Conservation (phyloP, 1,140 invertebrate genomes). For the Vollenhovia emeryi region DNA sequence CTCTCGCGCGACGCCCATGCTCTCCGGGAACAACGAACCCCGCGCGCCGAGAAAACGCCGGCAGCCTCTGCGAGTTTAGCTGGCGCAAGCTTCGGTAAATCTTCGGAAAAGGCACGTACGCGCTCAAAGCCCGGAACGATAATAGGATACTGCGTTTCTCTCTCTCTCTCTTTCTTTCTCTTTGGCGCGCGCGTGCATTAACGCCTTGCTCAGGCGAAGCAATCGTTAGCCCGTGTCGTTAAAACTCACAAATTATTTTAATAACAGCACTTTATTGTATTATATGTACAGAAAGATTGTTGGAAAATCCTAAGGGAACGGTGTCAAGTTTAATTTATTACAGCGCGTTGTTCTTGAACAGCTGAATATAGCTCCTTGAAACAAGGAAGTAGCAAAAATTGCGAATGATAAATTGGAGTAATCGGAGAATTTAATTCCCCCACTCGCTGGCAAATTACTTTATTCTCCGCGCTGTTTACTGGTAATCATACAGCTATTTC, state of each 20-base stretch:
- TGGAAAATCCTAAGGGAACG: neutral
- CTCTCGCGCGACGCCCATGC: conserved; percentile 3
- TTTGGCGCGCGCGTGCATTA: conserved; percentile 37
- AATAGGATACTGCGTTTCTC: conserved; percentile 41
- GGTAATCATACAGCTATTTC: conserved; percentile 74
- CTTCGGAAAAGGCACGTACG: conserved; percentile 63
- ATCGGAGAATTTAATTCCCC: neutral
- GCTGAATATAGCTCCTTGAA: neutral
- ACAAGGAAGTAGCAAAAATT: neutral
- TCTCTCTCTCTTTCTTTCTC: conserved; percentile 11
- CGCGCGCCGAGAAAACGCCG: conserved; percentile 46
- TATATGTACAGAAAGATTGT: neutral
- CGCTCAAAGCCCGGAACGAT: conserved; percentile 36
- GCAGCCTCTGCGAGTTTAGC: conserved; percentile 32
- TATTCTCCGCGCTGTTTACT: conserved; percentile 72
- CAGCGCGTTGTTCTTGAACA: neutral
- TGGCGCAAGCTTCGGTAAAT: conserved; percentile 17
- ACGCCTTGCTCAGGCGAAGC: neutral
- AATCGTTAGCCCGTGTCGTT: conserved; percentile 28
- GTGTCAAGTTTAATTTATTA: neutral
- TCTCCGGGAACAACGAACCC: conserved; percentile 37
- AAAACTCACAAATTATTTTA: conserved; percentile 33
- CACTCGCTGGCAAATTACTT: conserved; percentile 56
- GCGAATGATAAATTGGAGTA: conserved; percentile 33
- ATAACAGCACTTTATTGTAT: neutral